Conservation (phyloP, 53 echinoderm and acorn worm genomes). For the Temnopleurus reevesii region DNA sequence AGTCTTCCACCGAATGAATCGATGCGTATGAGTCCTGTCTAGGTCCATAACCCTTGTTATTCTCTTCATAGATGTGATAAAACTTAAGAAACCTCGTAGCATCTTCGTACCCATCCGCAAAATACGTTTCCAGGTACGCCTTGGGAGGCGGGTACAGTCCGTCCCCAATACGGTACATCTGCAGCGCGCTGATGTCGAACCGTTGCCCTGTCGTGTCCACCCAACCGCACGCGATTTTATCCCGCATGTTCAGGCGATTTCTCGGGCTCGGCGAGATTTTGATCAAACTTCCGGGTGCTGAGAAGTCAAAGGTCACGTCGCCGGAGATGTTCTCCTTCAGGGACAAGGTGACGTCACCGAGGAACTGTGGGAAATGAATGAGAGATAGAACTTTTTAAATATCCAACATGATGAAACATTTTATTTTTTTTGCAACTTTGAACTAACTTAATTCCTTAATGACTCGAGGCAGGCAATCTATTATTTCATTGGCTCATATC, state of each 20-base stretch:
- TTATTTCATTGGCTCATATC: too few species aligned
- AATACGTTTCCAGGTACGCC: conserved; percentile 75
- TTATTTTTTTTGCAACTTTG: too few species aligned
- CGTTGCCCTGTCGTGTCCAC: conserved; percentile 84
- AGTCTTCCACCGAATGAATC: conserved; percentile 77
- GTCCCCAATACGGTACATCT: conserved; percentile 84
- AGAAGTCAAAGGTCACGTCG: conserved; percentile 69
- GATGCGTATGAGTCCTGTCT: conserved; percentile 68
- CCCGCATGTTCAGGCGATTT: conserved; percentile 76
- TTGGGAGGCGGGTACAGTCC: conserved; percentile 89
- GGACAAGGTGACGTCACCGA: conserved; percentile 74
- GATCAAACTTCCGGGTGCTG: conserved; percentile 66
- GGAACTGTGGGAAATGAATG: conserved; percentile 43
- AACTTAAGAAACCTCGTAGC: conserved; percentile 82
- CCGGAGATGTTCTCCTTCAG: conserved; percentile 70
- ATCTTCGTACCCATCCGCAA: conserved; percentile 85
- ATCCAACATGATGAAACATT: too few species aligned
- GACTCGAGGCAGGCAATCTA: too few species aligned
- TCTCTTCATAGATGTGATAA: conserved; percentile 81
- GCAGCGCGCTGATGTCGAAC: conserved; percentile 85
- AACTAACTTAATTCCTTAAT: too few species aligned
- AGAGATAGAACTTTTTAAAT: too few species aligned
- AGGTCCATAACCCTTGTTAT: conserved; percentile 66
- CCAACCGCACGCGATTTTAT: conserved; percentile 90
- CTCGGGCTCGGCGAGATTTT: conserved; percentile 82